Base-by-base conservation (phyloP, 2,888 invertebrate species). In the Aspidiotus destructor region DNA sequence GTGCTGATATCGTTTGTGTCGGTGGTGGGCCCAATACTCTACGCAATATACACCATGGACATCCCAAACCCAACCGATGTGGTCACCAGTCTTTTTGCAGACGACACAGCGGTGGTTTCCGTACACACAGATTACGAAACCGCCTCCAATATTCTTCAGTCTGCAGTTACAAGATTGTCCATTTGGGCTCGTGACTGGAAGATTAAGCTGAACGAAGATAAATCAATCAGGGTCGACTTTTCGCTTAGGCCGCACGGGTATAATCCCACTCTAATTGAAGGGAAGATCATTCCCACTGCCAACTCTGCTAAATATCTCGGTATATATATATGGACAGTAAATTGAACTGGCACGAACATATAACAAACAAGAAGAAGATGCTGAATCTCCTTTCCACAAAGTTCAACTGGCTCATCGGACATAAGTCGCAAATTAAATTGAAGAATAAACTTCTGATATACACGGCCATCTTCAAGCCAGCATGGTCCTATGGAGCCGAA, bases 161-260 rank as follows among this genome's bases (percentile, higher is more conserved):
- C n/a, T n/a, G n/a, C n/a, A n/a, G n/a, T n/a, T n/a, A n/a, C n/a
- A n/a, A n/a, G n/a, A n/a, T n/a, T n/a, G n/a, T 48, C 48, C 48
- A 48, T n/a, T 48, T 48, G 48, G 48, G 48, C 48, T 48, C 6
- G 48, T n/a, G 48, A 48, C 48, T 48, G 48, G 48, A 48, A 48
- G 48, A 48, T 48, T n/a, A 48, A 48, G 48, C 48, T 48, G n/a
- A 48, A 48, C 48, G 48, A 48, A 48, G n/a, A 48, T 6, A 6
- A 48, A 48, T 48, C n/a, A n/a, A 48, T 48, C 48, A 48, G 48
- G 48, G 48, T 48, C 48, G 48, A 48, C n/a, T 48, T 48, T 6
- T 48, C 48, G 48, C 48, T 48, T 48, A 48, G 48, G 48, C 48
- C 48, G n/a, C 48, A 48, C 48, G 48, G 48, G n/a, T 48, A 48